phyloP scores from a whole-genome alignment of 2,113 vertebrate genomes.

The Tetrao urogallus region DNA sequence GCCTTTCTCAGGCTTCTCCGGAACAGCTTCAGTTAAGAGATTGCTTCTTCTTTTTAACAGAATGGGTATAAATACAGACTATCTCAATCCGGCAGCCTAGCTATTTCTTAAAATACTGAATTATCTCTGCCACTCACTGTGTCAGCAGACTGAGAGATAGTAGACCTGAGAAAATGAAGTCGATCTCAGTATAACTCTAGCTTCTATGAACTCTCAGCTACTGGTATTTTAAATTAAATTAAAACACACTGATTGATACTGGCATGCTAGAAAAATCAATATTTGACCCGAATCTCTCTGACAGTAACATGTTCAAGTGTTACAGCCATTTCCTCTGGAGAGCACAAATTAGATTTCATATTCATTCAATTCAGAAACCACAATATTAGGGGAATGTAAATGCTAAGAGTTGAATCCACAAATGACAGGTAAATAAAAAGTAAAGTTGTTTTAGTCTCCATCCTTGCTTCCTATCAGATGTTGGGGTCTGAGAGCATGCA shows the following conservation, averaged over 20 bases:
- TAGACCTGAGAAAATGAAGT: slow-evolving; percentile 12
- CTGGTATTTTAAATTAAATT: slow-evolving; percentile 53
- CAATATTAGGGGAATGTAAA: slow-evolving; percentile 10
- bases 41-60: slow-evolving; percentile 23
- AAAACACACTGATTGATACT: slow-evolving; percentile 53
- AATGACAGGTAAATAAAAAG: slow-evolving; percentile 1
- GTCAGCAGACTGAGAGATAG: background rate
- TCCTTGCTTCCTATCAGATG: background rate
- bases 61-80: background rate
- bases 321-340: slow-evolving; percentile 13
- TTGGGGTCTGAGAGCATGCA: background rate
- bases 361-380: slow-evolving; percentile 23
- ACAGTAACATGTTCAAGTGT: slow-evolving; percentile 11
- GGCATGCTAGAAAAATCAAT: slow-evolving; percentile 36
- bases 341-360: slow-evolving; percentile 43
- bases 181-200: background rate
- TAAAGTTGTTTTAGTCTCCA: background rate
- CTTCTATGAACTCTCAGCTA: background rate
- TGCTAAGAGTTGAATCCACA: background rate
- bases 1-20: background rate
- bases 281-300: slow-evolving; percentile 32
- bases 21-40: background rate
- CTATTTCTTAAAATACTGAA: background rate
- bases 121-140: background rate
- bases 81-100: background rate